Evolutionary conservation across 53 echinoderm and acorn worm species (phyloP), one percentile per base, ranked within the genome.

Genomic region (Luidia sarsii): DNA sequence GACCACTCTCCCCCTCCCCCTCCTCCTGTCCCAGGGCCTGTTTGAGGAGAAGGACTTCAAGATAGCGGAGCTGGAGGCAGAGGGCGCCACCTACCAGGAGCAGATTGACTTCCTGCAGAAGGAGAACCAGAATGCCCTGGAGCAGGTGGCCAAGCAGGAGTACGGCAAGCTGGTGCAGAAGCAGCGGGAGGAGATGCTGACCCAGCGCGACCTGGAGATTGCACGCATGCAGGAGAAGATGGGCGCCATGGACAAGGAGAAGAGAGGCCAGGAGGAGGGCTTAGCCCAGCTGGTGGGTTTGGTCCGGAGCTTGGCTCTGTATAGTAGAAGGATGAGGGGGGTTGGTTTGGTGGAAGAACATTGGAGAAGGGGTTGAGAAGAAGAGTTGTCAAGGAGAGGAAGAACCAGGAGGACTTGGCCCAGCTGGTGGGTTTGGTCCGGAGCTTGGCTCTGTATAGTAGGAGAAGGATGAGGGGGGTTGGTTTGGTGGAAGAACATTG

Each of bases 31-130:
- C n/a, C n/a, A 80, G 66, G 66, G 64, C 27, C 81, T 89, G 48
- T 89, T 87, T 75, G 99, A 99, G 55, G 91, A 99, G 67, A 99
- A 99, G 50, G 99, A 99, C 29, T 99, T 99, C 99, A 99, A 94
- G 75, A 91, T 99, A 11, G 94, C 94, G 11, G 99, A 99, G 82
- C 82, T 99, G 45, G 99, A 99, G 65, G 82, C 90, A 30, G 94
- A 99, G 55, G 83, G 72, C 31, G 87, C 99, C 52, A 87, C 94
- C 22, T 89, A 89, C 64, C 68, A 84, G 33, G 99, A 99, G 56
- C 94, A 99, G 85, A 67, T 94, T 28, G 99, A 99, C 5, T 80
- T 80, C 43, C 55, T 91, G 25, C 86, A 91, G 85, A 85, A 91
- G 65, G 86, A 99, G 74, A 68, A 91, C 28, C 89, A 87, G 32